Evolutionary conservation across 2,888 invertebrate species (phyloP).

Genomic region (Timema cristinae): DNA sequence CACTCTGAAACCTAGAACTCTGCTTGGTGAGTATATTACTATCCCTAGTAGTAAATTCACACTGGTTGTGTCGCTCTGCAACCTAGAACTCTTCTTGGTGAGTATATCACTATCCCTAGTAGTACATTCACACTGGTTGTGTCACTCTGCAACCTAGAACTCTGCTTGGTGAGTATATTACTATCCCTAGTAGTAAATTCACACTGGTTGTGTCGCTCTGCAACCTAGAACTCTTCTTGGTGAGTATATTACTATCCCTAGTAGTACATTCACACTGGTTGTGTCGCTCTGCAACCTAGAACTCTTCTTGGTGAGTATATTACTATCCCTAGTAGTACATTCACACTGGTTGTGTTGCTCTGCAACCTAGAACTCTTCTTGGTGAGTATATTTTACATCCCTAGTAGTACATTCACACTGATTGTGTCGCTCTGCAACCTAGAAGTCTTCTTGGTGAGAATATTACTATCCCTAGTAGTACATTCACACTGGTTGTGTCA

Average conservation of each 20-base stretch:
- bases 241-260: slow-evolving; percentile 45
- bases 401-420: slow-evolving; percentile 77
- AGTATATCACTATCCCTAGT: slow-evolving; percentile 37
- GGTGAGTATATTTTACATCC: slow-evolving; percentile 56
- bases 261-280: slow-evolving; percentile 85
- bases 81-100: slow-evolving; percentile 83
- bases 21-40: slow-evolving; percentile 67
- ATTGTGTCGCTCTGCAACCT: slow-evolving; percentile 87
- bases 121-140: slow-evolving; percentile 88
- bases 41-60: slow-evolving; percentile 70
- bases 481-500: slow-evolving; percentile 91
- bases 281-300: slow-evolving; percentile 85
- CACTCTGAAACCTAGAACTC: slow-evolving; percentile 82
- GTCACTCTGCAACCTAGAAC: slow-evolving; percentile 89
- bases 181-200: slow-evolving; percentile 67
- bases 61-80: slow-evolving; percentile 91
- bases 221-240: slow-evolving; percentile 86
- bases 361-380: slow-evolving; percentile 83
- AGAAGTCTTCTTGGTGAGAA: slow-evolving; percentile 78
- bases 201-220: slow-evolving; percentile 88
- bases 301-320: slow-evolving; percentile 72
- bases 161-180: slow-evolving; percentile 66
- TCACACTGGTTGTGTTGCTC: slow-evolving; percentile 88
- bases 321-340: slow-evolving; percentile 65
- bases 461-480: slow-evolving; percentile 56